Percentiles rank a stretch among this genome's conserved stretches.
Evolutionary conservation across 2,113 vertebrate genomes (phyloP).

Genomic region (Heteronetta atricapilla): DNA sequence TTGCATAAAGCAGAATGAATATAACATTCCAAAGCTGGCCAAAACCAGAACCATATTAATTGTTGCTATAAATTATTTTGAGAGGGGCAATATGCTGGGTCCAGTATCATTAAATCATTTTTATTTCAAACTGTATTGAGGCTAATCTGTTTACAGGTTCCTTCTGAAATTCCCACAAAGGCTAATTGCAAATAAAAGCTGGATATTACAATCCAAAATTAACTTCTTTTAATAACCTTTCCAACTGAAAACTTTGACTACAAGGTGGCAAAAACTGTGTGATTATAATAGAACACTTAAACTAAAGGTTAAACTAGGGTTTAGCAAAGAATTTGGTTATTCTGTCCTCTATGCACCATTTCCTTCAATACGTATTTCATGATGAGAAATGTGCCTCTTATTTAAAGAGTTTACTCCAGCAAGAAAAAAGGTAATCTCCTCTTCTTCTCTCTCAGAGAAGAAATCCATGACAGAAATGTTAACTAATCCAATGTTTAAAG

Average conservation of each 20-base stretch:
- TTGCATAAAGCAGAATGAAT: neutral
- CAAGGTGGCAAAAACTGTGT: neutral
- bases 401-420: neutral
- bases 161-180: neutral
- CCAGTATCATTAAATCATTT: neutral
- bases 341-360: neutral
- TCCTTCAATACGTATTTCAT: neutral
- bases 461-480: neutral
- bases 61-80: constrained; percentile 15
- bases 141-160: neutral
- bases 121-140: constrained; percentile 1
- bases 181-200: neutral
- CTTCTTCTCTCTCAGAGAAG: neutral
- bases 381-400: neutral
- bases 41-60: neutral
- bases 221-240: neutral
- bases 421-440: neutral
- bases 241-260: neutral
- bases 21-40: constrained; percentile 12
- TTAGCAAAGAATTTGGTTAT: neutral
- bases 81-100: neutral
- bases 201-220: constrained; percentile 10
- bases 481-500: neutral
- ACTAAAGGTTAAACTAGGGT: neutral
- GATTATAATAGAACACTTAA: neutral